Evolutionary conservation across 2,888 invertebrate species (phyloP).

Genomic region (Epirrita christyi): DNA sequence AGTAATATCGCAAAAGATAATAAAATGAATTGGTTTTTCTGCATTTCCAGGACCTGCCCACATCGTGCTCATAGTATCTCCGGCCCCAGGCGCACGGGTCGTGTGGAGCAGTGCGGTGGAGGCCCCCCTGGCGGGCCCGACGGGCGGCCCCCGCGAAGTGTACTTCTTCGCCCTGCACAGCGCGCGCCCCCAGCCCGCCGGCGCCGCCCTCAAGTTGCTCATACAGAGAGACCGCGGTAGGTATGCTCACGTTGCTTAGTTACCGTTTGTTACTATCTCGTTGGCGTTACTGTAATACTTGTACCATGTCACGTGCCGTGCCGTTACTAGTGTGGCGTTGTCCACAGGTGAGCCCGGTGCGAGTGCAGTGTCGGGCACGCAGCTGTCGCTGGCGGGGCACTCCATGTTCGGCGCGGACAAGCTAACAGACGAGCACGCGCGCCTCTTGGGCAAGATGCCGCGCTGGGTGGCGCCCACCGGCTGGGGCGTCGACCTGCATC

Average conservation of each 20-base stretch:
- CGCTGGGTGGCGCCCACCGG: slow-evolving; percentile 87
- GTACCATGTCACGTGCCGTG: no score
- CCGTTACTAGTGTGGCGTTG: no score
- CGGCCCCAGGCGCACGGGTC: slow-evolving; percentile 79
- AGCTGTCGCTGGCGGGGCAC: slow-evolving; percentile 86
- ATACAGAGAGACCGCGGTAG: slow-evolving; percentile 26
- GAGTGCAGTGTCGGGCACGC: slow-evolving; percentile 23
- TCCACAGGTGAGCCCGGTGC: slow-evolving; percentile 18
- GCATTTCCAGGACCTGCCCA: slow-evolving; percentile 45
- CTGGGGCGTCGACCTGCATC: slow-evolving; percentile 89
- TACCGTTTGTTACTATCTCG: no score
- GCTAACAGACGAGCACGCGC: slow-evolving; percentile 76
- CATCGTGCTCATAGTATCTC: slow-evolving; percentile 84
- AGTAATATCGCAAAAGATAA: no score
- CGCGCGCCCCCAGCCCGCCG: slow-evolving; percentile 38
- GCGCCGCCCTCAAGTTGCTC: slow-evolving; percentile 29
- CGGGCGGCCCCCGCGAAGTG: slow-evolving; percentile 77
- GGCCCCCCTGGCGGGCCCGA: slow-evolving; percentile 64
- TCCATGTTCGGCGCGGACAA: slow-evolving; percentile 80
- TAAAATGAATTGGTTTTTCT: no score
- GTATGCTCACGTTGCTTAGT: not conserved
- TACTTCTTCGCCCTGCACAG: slow-evolving; percentile 56
- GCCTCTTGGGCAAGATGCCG: slow-evolving; percentile 85
- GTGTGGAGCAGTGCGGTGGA: slow-evolving; percentile 84
- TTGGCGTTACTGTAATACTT: no score